Base-by-base conservation (phyloP, 92 coral and sea anemone species). In the Bergia sp. region DNA sequence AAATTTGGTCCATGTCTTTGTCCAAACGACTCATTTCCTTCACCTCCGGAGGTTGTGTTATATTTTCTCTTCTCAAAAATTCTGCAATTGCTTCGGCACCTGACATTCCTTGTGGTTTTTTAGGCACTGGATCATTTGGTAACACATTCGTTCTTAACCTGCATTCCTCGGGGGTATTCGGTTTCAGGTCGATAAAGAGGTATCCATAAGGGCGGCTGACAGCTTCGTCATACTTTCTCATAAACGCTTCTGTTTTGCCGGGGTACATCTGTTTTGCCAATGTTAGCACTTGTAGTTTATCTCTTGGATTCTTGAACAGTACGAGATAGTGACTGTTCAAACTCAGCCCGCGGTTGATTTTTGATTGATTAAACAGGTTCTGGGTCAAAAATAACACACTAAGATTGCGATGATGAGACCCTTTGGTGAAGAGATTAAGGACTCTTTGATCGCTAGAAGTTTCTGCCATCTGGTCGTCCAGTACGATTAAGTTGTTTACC, bases 231-330 rank as follows among this genome's bases (percentile, higher is more conserved):
- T 91, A 91, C 64, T 91, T 91, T 67, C 85, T 77, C 76, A 91
- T 77, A 76, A 88, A 88, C 1, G 75, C 13, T 64, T 79, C 80
- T 9, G 91, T 82, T 38, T 78, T 57, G 12, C 80, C 9, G 10
- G 92, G 89, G 85, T 86, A 86, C 92, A 81, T 92, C 57, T 90
- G 94, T 29, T 90, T 79, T 15, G 87, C 92, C 64, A 91, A 64
- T 21, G 94, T 85, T 20, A 78, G 12, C 18, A 91, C 79, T 77
- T 91, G 89, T 41, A 77, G 64, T 82, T 88, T 81, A 38, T 91
- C 87, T 73, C 92, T 79, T 3, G 87, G 92, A 42, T 91, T 91
- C 69, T 91, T 89, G 73, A 91, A 89, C 20, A 91, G 81, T 1
- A 91, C 89, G 42, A 91, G 58, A 45, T 91, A 77, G 47, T 91